phyloP scores from a whole-genome alignment of 2,797 vertebrate species.

The Hylomyscus alleni region DNA sequence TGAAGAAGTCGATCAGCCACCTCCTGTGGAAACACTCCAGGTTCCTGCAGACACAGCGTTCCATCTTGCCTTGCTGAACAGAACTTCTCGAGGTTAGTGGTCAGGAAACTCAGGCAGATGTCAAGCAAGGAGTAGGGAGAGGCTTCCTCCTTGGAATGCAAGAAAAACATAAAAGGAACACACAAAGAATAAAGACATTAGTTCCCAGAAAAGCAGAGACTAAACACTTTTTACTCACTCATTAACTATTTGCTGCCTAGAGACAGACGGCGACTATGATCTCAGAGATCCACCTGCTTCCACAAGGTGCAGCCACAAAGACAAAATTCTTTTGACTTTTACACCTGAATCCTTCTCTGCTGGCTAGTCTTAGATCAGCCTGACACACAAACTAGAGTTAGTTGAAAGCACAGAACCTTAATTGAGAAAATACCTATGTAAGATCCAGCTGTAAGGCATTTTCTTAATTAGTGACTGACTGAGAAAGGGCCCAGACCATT shows the following conservation, averaged over 20 bases:
- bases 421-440: neutral
- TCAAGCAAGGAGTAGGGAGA: constrained; percentile 96
- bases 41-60: constrained; percentile 95
- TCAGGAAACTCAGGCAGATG: constrained; percentile 96
- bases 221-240: constrained; percentile 35
- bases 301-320: neutral
- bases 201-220: constrained; percentile 59
- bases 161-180: constrained; percentile 71
- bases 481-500: neutral
- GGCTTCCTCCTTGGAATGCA: constrained; percentile 93
- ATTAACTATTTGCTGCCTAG: neutral
- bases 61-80: constrained; percentile 96
- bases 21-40: constrained; percentile 98
- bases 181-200: constrained; percentile 68
- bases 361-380: neutral
- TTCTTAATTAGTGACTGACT: neutral
- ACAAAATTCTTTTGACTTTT: constrained; percentile 27
- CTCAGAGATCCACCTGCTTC: neutral
- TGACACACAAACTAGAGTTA: neutral
- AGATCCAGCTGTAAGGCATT: neutral
- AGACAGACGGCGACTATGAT: neutral
- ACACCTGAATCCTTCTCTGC: neutral
- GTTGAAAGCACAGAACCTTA: neutral
- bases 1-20: constrained; percentile 97
- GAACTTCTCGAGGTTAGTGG: constrained; percentile 95